Conservation (phyloP, 2,888 invertebrate genomes). For the Phoenoteleia sp. region DNA sequence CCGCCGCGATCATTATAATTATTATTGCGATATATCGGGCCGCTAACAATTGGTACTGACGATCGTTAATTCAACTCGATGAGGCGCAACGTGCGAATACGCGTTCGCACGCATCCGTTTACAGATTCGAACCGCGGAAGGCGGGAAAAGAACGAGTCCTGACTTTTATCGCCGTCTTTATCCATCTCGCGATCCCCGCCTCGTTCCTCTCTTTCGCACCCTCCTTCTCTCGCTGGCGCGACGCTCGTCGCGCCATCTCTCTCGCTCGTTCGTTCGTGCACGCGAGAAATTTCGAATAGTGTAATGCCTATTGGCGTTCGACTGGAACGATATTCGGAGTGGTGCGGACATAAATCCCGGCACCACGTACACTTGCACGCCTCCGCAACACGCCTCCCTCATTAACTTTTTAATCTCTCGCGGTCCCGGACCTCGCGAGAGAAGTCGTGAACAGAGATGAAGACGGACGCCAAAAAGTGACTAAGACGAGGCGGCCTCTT, state of each 20-base stretch:
- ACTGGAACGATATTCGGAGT: slow-evolving; percentile 85
- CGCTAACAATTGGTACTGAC: slow-evolving; percentile 73
- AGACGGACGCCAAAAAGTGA: slow-evolving; percentile 55
- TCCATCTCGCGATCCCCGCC: slow-evolving; percentile 34
- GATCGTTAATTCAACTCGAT: slow-evolving; percentile 75
- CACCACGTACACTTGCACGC: slow-evolving; percentile 86
- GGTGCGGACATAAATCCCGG: slow-evolving; percentile 86
- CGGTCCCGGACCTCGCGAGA: slow-evolving; percentile 74
- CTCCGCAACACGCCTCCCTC: slow-evolving; percentile 86
- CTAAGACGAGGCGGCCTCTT: slow-evolving; percentile 63
- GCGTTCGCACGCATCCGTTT: slow-evolving; percentile 73
- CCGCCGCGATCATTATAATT: slow-evolving; percentile 63
- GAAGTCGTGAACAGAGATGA: slow-evolving; percentile 67
- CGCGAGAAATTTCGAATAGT: slow-evolving; percentile 83
- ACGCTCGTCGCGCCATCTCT: slow-evolving; percentile 8
- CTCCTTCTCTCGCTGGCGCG: slow-evolving; percentile 25
- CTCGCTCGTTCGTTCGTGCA: slow-evolving; percentile 62
- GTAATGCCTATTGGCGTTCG: slow-evolving; percentile 85
- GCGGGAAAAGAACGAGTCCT: slow-evolving; percentile 62
- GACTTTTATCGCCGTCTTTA: slow-evolving; percentile 52
- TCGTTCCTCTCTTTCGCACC: slow-evolving; percentile 5
- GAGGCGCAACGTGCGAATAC: slow-evolving; percentile 69
- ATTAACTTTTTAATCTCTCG: slow-evolving; percentile 86
- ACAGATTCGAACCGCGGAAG: slow-evolving; percentile 71
- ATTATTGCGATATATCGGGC: slow-evolving; percentile 73